These are phyloP conservation scores for Dasypus novemcinctus DNA, from an alignment of 2,113 vertebrate species.

Conservation along the genomic window DNA sequence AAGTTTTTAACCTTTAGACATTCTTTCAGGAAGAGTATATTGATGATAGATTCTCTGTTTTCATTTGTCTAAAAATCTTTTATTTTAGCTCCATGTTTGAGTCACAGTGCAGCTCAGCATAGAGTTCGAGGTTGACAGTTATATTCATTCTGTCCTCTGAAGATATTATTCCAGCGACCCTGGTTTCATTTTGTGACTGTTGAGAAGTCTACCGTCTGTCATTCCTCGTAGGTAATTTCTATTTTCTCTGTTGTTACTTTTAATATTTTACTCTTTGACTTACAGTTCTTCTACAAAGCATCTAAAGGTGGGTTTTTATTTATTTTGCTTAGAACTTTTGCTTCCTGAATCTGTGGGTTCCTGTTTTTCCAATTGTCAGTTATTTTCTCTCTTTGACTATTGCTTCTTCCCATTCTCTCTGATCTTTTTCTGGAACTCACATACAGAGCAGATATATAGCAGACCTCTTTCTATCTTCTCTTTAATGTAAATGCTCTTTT, in stretches of 20 bases:
- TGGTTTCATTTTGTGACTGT: background rate
- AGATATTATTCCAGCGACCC: background rate
- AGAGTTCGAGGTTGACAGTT: background rate
- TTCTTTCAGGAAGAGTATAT: background rate
- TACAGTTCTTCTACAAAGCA: background rate
- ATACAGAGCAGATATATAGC: background rate
- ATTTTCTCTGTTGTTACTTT: background rate
- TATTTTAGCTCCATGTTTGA: background rate
- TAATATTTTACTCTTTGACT: background rate
- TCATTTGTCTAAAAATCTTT: background rate
- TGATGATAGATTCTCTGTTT: background rate
- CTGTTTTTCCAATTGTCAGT: background rate
- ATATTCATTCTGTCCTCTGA: conserved; percentile 27
- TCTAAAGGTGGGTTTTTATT: background rate
- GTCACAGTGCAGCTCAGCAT: background rate
- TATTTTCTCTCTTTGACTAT: background rate
- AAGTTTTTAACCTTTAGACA: background rate
- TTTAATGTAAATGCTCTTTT: background rate
- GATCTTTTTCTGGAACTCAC: background rate
- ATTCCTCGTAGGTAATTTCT: background rate
- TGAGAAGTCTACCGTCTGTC: background rate
- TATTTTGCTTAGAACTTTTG: background rate
- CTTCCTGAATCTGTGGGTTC: background rate
- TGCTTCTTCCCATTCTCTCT: background rate
- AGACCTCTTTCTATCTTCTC: background rate